Percentiles rank a stretch among this genome's conserved stretches.
Evolutionary conservation across 2,888 invertebrate genomes (phyloP).

Genomic region (Latrodectus hesperus): DNA sequence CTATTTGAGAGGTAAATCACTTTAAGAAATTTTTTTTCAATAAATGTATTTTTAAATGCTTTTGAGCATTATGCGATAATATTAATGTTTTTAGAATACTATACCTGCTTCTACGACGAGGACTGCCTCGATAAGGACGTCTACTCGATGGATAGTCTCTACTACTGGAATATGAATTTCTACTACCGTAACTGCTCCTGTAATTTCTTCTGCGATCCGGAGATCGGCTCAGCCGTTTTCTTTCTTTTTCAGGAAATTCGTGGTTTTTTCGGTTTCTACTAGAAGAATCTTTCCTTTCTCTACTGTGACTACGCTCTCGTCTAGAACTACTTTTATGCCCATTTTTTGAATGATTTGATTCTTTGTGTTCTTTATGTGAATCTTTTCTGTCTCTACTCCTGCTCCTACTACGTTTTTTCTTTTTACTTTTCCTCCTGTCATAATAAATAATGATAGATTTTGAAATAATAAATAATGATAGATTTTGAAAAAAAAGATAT

Average conservation of each 20-base stretch:
- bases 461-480: background rate
- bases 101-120: constrained; percentile 62
- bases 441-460: background rate
- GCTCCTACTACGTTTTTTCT: constrained; percentile 69
- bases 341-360: constrained; percentile 32
- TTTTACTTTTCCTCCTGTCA: constrained; percentile 64
- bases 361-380: constrained; percentile 27
- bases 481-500: background rate
- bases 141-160: constrained; percentile 56
- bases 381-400: constrained; percentile 71
- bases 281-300: constrained; percentile 48
- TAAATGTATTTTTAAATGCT: too few species aligned
- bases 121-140: constrained; percentile 45
- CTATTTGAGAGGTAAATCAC: too few species aligned
- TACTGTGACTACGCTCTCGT: constrained; percentile 49
- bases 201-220: constrained; percentile 70
- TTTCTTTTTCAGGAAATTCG: constrained; percentile 65
- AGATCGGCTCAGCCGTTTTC: constrained; percentile 71
- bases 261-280: constrained; percentile 22
- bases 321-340: constrained; percentile 69
- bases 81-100: too few species aligned
- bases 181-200: constrained; percentile 23
- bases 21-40: too few species aligned
- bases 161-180: constrained; percentile 15
- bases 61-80: too few species aligned